Conservation (phyloP, 2,113 vertebrate genomes). For the Phasianus colchicus region DNA sequence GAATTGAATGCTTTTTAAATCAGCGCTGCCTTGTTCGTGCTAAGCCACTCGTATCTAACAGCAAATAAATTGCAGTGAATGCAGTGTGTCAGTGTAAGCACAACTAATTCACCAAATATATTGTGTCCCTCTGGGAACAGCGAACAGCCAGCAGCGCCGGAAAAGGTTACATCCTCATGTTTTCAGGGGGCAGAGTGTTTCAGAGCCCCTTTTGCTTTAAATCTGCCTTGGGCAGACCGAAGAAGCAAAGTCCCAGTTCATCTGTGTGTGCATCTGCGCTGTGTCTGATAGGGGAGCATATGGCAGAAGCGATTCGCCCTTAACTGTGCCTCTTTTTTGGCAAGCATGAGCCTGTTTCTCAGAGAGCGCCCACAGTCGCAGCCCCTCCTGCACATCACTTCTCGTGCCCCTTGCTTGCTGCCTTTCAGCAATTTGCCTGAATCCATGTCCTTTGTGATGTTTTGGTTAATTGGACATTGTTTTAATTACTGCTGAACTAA, state of each 20-base stretch:
- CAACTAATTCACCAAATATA: neutral
- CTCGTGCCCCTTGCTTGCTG: neutral
- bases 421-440: neutral
- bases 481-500: conserved; percentile 43
- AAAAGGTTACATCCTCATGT: neutral
- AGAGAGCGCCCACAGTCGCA: rapidly evolving
- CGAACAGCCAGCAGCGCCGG: neutral
- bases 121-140: neutral
- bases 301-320: conserved; percentile 24
- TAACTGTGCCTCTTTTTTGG: conserved; percentile 50
- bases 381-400: neutral
- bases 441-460: neutral
- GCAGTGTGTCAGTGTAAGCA: neutral
- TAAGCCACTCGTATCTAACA: neutral
- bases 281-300: conserved; percentile 42
- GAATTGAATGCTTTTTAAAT: neutral
- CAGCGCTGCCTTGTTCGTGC: neutral
- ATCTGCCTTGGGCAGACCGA: neutral
- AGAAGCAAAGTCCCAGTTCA: neutral
- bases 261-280: neutral
- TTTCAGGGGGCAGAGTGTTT: neutral
- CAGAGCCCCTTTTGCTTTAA: conserved; percentile 8
- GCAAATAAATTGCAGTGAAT: neutral
- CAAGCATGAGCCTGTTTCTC: neutral
- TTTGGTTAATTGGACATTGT: conserved; percentile 51